Conservation (phyloP, 2,797 vertebrate species). For the Anisognathus igniventris region DNA sequence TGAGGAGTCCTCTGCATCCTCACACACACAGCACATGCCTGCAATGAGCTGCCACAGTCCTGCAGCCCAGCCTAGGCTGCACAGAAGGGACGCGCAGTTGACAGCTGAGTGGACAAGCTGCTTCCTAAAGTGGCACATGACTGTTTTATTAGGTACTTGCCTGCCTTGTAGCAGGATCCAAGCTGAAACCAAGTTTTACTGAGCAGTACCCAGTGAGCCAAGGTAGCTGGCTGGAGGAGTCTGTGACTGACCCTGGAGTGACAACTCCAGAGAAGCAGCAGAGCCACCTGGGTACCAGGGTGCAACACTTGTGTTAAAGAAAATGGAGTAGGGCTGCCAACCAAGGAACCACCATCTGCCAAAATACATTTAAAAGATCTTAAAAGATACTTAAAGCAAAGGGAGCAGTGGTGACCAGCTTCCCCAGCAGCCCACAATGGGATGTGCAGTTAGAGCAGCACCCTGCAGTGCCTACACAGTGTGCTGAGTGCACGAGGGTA, state of each 20-base stretch:
- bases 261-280: not conserved
- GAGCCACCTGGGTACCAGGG: not conserved
- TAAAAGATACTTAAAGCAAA: not conserved
- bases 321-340: not conserved
- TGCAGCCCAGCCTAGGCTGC: not conserved
- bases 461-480: not conserved
- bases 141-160: not conserved
- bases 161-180: not conserved
- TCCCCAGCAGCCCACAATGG: not conserved
- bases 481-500: accelerated
- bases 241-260: not conserved
- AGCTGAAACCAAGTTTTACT: not conserved
- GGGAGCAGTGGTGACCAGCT: not conserved
- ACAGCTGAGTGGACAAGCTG: not conserved
- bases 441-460: not conserved
- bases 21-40: not conserved
- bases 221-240: not conserved
- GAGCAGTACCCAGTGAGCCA: not conserved
- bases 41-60: not conserved
- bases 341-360: not conserved
- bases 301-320: not conserved
- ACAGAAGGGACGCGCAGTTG: not conserved
- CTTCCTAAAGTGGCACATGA: accelerated
- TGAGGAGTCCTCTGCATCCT: not conserved
- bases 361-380: not conserved